phyloP scores from a whole-genome alignment of 2,113 vertebrate genomes.

The Coptodon bakossiorum region DNA sequence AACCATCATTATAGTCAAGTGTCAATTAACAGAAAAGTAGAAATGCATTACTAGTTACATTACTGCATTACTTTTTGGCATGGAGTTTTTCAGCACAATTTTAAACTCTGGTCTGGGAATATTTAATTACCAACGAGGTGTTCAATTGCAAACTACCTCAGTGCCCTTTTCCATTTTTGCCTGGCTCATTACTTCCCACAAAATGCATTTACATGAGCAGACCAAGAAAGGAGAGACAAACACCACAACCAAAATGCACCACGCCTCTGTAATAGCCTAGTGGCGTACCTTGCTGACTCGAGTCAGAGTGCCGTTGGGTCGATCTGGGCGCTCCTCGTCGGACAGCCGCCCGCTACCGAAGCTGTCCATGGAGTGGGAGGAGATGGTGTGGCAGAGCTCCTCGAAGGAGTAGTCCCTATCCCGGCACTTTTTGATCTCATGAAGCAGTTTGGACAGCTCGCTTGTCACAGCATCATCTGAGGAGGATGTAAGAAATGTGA shows the following conservation, averaged over 20 bases:
- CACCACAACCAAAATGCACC: background rate
- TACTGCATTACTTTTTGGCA: background rate
- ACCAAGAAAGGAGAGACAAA: background rate
- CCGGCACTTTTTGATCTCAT: conserved; percentile 93
- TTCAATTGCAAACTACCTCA: background rate
- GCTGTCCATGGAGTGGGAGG: conserved; percentile 92
- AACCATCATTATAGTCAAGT: background rate
- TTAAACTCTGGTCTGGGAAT: background rate
- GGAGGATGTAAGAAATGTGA: background rate
- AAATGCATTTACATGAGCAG: background rate
- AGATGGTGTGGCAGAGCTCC: conserved; percentile 92
- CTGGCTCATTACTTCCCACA: background rate
- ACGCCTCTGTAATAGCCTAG: background rate
- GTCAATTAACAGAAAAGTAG: background rate
- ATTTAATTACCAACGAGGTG: background rate
- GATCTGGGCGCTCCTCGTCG: conserved; percentile 83
- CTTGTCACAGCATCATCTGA: conserved; percentile 91
- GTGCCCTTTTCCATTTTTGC: background rate
- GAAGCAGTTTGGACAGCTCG: conserved; percentile 91
- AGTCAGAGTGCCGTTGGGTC: conserved; percentile 81
- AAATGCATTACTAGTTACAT: background rate
- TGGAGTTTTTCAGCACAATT: background rate
- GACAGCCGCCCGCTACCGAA: conserved; percentile 81
- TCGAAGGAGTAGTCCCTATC: conserved; percentile 96
- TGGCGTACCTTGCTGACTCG: conserved; percentile 59